phyloP scores from a whole-genome alignment of 2,888 invertebrate genomes.

The Itoplectis maculator region DNA sequence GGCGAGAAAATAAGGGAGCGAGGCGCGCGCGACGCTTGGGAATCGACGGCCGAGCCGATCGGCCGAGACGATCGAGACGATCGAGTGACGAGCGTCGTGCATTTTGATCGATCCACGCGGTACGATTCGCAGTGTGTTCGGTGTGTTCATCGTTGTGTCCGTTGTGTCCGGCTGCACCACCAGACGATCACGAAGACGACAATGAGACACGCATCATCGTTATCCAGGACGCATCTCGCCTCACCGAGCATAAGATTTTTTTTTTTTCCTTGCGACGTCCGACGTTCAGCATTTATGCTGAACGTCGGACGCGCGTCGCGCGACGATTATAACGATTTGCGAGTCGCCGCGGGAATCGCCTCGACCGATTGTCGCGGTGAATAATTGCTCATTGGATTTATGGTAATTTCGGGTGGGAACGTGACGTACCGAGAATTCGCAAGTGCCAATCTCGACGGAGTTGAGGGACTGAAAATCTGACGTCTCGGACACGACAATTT shows the following conservation, averaged over 20 bases:
- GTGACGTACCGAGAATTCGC: constrained; percentile 40
- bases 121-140: constrained; percentile 18
- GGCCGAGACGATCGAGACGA: constrained; percentile 31
- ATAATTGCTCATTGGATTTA: constrained; percentile 64
- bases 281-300: constrained; percentile 38
- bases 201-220: constrained; percentile 82
- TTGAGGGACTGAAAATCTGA: too few relatives aligned
- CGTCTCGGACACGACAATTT: too few relatives aligned
- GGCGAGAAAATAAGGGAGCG: constrained; percentile 45
- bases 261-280: constrained; percentile 19
- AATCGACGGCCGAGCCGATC: constrained; percentile 38
- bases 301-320: constrained; percentile 54
- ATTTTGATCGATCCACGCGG: constrained; percentile 64
- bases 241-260: constrained; percentile 83
- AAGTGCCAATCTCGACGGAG: constrained; percentile 13
- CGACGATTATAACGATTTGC: constrained; percentile 56
- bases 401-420: constrained; percentile 48
- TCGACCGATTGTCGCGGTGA: constrained; percentile 41
- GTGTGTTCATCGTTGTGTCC: background rate
- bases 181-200: constrained; percentile 67
- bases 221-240: constrained; percentile 83
- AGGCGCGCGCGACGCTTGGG: constrained; percentile 51
- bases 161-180: constrained; percentile 34
- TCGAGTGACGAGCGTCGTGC: constrained; percentile 60
- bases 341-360: constrained; percentile 10